phyloP scores from a whole-genome alignment of 2,888 invertebrate species.

The Dryomyza anilis region DNA sequence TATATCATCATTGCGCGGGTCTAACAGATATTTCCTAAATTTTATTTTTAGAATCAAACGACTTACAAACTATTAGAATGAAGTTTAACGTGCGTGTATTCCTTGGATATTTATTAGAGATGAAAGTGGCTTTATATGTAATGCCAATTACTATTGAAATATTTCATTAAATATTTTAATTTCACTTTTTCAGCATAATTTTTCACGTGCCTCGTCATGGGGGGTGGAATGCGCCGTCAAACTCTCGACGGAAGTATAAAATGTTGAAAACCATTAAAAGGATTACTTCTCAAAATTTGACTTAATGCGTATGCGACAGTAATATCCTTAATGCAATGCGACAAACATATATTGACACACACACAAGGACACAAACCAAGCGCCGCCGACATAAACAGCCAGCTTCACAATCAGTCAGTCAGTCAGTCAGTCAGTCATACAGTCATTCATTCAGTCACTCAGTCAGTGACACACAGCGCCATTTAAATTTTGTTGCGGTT shows the following conservation, averaged over 20 bases:
- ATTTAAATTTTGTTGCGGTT: constrained; percentile 3
- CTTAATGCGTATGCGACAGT: constrained; percentile 15
- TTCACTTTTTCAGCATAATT: constrained; percentile 3
- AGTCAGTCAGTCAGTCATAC: background rate
- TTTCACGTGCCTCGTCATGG: background rate
- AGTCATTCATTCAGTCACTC: background rate
- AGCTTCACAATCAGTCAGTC: background rate
- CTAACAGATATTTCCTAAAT: no score
- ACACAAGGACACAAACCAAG: background rate
- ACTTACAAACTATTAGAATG: no score
- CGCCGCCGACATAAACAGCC: background rate
- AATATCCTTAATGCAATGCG: constrained; percentile 2
- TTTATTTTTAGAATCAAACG: no score
- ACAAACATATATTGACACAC: background rate
- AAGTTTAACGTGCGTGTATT: no score
- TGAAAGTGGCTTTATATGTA: no score
- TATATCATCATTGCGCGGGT: no score
- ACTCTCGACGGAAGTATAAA: constrained; percentile 11
- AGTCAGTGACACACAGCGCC: background rate
- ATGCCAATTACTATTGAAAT: background rate
- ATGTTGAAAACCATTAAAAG: constrained; percentile 14
- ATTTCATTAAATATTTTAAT: background rate
- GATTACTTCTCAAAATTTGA: constrained; percentile 18
- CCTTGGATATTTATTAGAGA: no score
- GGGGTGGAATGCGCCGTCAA: background rate